Conservation (phyloP, 2,888 invertebrate species). For the Ectropis crepuscularia region DNA sequence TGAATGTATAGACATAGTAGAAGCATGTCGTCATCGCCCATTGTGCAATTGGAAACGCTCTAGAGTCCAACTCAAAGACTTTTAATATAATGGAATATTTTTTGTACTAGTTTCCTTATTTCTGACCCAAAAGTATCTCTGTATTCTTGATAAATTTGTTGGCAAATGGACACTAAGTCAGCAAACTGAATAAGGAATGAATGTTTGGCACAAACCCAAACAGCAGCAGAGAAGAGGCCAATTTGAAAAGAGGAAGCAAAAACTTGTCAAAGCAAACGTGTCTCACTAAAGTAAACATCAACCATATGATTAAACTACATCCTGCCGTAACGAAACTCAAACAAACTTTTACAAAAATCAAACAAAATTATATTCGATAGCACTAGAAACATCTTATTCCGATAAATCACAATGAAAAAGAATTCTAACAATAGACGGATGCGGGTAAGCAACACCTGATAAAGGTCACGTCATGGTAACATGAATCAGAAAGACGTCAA, state of each 20-base stretch:
- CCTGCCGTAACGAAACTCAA: not conserved
- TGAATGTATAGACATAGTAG: conserved; percentile 5
- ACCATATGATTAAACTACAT: conserved; percentile 5
- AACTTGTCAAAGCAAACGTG: not conserved
- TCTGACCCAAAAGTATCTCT: not conserved
- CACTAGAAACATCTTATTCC: conserved; percentile 12
- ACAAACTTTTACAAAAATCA: not conserved
- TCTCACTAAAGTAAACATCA: not conserved
- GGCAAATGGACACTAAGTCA: not conserved
- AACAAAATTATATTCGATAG: not conserved
- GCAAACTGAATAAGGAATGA: conserved; percentile 1
- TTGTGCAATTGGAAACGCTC: not conserved
- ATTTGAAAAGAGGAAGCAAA: conserved; percentile 6
- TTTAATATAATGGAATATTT: not conserved
- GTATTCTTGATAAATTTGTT: not conserved
- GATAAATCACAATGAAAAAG: conserved; percentile 22
- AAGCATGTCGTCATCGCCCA: conserved; percentile 12
- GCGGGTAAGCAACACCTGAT: conserved; percentile 35
- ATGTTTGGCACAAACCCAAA: conserved; percentile 7
- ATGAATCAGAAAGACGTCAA: conserved; percentile 13
- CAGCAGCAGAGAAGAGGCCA: not conserved
- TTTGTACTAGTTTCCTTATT: not conserved
- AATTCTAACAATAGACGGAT: conserved; percentile 37
- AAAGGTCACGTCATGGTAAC: conserved; percentile 25
- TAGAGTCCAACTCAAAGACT: not conserved